Percentiles rank a stretch among this genome's conserved stretches.
Evolutionary conservation across 2,797 vertebrate species (phyloP).

Genomic region (Acrossocheilus fasciatus): DNA sequence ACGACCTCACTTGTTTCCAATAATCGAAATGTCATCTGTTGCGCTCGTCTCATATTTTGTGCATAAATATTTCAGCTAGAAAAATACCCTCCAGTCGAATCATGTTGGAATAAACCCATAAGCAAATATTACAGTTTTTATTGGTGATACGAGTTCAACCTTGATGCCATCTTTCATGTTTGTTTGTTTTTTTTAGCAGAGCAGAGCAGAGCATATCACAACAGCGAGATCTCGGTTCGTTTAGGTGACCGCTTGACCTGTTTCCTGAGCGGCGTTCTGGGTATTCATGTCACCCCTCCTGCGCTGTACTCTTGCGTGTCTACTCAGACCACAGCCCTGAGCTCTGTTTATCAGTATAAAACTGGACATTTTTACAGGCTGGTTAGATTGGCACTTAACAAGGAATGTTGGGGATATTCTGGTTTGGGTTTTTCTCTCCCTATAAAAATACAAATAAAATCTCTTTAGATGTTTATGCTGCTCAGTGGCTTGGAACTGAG

Average conservation of each 20-base stretch:
- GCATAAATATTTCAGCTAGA: background rate
- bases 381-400: conserved; percentile 64
- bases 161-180: background rate
- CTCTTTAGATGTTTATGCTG: conserved; percentile 65
- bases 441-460: conserved; percentile 74
- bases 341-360: conserved; percentile 61
- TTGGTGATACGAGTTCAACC: background rate
- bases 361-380: conserved; percentile 58
- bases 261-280: conserved; percentile 7
- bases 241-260: background rate
- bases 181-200: background rate
- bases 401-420: conserved; percentile 67
- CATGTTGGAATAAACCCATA: conserved; percentile 2
- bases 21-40: conserved; percentile 3
- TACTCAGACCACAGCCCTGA: conserved; percentile 64
- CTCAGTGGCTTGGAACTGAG: conserved; percentile 62
- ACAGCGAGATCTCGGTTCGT: conserved; percentile 2
- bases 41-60: background rate
- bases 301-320: conserved; percentile 64
- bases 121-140: background rate
- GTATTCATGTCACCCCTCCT: conserved; percentile 33
- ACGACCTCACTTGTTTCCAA: background rate
- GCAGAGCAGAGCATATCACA: background rate
- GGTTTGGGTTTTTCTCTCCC: conserved; percentile 63
- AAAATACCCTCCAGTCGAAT: conserved; percentile 25